Percentiles rank a stretch among this genome's conserved stretches.
Evolutionary conservation across 2,113 vertebrate species (phyloP).

Genomic region (Tyrannus savana): DNA sequence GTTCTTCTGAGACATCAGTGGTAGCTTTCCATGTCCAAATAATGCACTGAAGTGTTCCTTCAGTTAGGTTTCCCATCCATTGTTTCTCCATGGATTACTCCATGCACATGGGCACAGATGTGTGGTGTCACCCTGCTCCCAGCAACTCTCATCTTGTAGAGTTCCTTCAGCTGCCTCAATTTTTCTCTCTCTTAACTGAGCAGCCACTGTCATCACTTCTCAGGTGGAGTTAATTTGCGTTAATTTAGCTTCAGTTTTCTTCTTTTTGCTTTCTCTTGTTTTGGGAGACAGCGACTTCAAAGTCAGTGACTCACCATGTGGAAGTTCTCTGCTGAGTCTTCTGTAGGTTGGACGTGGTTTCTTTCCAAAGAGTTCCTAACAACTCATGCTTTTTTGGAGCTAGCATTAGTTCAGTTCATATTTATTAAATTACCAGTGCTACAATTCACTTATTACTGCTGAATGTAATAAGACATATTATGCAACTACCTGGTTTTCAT

Average conservation of each 20-base stretch:
- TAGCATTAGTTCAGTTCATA: neutral
- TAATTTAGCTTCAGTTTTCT: neutral
- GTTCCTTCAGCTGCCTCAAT: neutral
- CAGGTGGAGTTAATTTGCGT: accelerated
- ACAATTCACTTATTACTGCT: neutral
- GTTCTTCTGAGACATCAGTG: neutral
- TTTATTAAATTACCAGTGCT: neutral
- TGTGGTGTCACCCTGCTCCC: neutral
- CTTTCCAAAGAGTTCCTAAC: neutral
- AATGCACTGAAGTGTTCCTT: neutral
- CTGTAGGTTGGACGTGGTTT: neutral
- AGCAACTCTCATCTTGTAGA: neutral
- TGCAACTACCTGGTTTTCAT: neutral
- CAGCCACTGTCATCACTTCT: neutral
- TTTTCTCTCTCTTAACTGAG: neutral
- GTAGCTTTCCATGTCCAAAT: neutral
- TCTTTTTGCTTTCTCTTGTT: neutral
- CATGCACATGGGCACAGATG: accelerated
- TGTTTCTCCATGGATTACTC: neutral
- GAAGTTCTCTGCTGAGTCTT: neutral
- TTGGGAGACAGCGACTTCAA: neutral
- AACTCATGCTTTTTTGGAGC: neutral
- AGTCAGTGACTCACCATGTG: accelerated
- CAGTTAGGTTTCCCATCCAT: neutral
- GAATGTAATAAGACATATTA: neutral